Percentiles rank a stretch among this genome's conserved stretches.
Conservation (phyloP, 2,888 invertebrate genomes). For the Lampropteryx suffumata region DNA sequence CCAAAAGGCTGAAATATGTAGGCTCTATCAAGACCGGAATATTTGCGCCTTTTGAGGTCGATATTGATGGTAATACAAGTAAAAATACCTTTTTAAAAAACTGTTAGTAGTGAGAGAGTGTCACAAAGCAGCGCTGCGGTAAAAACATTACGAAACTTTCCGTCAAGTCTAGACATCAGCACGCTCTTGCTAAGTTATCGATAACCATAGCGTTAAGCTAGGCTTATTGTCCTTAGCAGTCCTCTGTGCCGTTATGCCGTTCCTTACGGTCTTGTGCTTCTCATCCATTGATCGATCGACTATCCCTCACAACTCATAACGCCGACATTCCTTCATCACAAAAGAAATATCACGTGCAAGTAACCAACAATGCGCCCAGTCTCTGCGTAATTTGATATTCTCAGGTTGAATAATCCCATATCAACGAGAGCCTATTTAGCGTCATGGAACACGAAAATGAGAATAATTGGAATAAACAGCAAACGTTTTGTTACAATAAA, state of each 20-base stretch:
- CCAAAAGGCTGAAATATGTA: too few species aligned
- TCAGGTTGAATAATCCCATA: constrained; percentile 82
- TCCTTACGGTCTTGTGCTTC: constrained; percentile 27
- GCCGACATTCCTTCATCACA: constrained; percentile 43
- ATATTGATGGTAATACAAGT: too few species aligned
- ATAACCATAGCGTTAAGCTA: too few species aligned
- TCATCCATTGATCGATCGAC: constrained; percentile 7
- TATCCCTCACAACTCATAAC: constrained; percentile 30
- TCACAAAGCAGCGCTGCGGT: too few species aligned
- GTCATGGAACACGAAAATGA: constrained; percentile 34
- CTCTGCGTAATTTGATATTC: constrained; percentile 79
- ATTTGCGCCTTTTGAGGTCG: too few species aligned
- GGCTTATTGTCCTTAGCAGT: not conserved
- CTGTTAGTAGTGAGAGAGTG: too few species aligned
- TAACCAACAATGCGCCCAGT: constrained; percentile 76
- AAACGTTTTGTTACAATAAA: too few species aligned
- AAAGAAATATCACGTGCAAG: constrained; percentile 78
- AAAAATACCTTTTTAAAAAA: too few species aligned
- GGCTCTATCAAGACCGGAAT: too few species aligned
- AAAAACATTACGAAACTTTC: too few species aligned
- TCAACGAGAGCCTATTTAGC: constrained; percentile 79
- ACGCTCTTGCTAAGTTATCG: too few species aligned
- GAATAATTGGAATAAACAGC: too few species aligned
- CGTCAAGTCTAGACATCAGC: not conserved
- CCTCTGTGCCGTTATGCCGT: constrained; percentile 26